phyloP scores from a whole-genome alignment of 2,113 vertebrate species.

The Eublepharis macularius region DNA sequence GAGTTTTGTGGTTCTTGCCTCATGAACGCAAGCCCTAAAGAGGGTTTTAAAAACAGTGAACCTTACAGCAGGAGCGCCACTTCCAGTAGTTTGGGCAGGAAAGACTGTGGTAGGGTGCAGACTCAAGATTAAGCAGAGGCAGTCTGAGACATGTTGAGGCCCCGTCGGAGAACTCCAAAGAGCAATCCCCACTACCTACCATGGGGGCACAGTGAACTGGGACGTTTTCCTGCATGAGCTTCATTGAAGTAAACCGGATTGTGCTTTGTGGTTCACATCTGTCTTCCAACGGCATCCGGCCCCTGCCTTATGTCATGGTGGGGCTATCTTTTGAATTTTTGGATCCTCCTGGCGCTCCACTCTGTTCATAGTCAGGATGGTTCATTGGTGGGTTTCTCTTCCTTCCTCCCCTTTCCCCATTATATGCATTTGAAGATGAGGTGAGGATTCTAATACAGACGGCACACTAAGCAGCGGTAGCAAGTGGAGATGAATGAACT shows the following conservation, averaged over 20 bases:
- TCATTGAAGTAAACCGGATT: background rate
- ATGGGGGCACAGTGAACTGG: too few relatives aligned
- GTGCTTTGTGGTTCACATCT: background rate
- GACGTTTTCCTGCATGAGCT: background rate
- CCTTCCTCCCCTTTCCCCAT: background rate
- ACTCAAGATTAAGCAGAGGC: background rate
- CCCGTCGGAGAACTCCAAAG: background rate
- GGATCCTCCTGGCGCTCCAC: too few relatives aligned
- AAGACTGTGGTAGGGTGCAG: background rate
- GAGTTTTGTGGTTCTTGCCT: background rate
- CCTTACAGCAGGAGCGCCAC: background rate
- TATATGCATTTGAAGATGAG: background rate
- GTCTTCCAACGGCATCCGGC: too few relatives aligned
- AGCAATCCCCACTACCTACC: background rate
- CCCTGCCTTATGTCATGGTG: too few relatives aligned
- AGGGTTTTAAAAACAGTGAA: background rate
- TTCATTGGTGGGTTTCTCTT: too few relatives aligned
- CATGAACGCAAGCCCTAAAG: too few relatives aligned
- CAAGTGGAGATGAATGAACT: too few relatives aligned
- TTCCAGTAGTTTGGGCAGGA: background rate
- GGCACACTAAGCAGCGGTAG: background rate
- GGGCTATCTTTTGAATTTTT: too few relatives aligned
- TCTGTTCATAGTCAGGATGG: too few relatives aligned
- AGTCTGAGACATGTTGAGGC: background rate
- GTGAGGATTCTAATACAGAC: background rate